A percentile compares a stretch with the other conserved stretches of the same genome.
These are phyloP conservation scores for Parnassius smintheus DNA, from an alignment of 2,888 invertebrate species.

Conservation along the genomic window DNA sequence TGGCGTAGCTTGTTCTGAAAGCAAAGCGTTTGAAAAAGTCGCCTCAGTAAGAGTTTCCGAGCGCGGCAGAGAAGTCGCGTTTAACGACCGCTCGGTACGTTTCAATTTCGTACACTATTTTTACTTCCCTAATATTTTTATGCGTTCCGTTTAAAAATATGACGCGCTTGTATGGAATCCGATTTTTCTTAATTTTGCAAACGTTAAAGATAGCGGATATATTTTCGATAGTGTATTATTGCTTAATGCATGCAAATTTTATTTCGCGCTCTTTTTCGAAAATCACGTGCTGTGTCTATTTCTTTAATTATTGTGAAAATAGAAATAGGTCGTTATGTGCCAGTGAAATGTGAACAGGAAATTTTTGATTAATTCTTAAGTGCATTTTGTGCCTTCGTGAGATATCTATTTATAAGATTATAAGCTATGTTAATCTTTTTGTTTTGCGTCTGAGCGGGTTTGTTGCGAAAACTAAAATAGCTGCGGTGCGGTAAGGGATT, in stretches of 20 bases:
- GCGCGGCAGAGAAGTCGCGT: slow-evolving; percentile 53
- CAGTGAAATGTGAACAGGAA: slow-evolving; percentile 30
- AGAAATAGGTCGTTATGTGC: slow-evolving; percentile 27
- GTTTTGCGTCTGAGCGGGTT: slow-evolving; percentile 63
- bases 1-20: slow-evolving; percentile 46
- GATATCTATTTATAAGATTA: slow-evolving; percentile 23
- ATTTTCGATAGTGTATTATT: not conserved
- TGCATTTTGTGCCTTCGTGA: slow-evolving; percentile 36
- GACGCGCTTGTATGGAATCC: slow-evolving; percentile 13
- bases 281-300: slow-evolving; percentile 22
- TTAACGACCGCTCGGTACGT: slow-evolving; percentile 57
- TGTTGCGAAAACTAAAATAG: slow-evolving; percentile 66
- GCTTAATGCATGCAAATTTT: slow-evolving; percentile 1
- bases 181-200: slow-evolving; percentile 4
- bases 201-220: not conserved
- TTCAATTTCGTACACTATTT: slow-evolving; percentile 28
- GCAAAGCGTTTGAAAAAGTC: slow-evolving; percentile 57
- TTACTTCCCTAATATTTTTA: slow-evolving; percentile 28
- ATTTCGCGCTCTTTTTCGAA: slow-evolving; percentile 17
- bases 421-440: slow-evolving; percentile 36
- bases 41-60: slow-evolving; percentile 55
- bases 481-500: slow-evolving; percentile 62
- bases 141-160: slow-evolving; percentile 32
- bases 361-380: slow-evolving; percentile 22
- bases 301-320: slow-evolving; percentile 7